Evolutionary conservation across 2,797 vertebrate genomes (phyloP).

Genomic region (Meda fulgida): DNA sequence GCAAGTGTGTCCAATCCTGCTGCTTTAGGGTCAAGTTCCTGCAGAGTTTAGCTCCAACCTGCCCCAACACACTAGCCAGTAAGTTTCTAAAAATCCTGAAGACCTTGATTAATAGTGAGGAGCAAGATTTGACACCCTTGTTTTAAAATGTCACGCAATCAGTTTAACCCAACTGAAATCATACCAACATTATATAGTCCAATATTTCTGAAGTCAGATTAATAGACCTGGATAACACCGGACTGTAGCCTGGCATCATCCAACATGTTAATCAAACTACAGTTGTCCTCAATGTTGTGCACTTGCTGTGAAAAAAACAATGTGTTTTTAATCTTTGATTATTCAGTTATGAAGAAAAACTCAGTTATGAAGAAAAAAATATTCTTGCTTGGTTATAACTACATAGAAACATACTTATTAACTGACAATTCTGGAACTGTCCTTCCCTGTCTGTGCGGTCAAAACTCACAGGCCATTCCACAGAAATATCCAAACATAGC

Average conservation of each 20-base stretch:
- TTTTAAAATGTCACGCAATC: not conserved
- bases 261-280: not conserved
- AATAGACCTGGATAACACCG: not conserved
- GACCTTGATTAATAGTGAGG: not conserved
- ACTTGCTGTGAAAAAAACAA: not conserved
- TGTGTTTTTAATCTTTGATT: not conserved
- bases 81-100: conserved; percentile 1
- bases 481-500: not conserved
- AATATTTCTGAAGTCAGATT: not conserved
- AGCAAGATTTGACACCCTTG: not conserved
- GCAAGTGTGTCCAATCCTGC: not conserved
- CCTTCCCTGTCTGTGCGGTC: not conserved
- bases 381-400: not conserved
- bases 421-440: not conserved
- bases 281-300: not conserved
- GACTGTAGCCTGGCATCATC: not conserved
- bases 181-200: not conserved
- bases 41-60: not conserved
- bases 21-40: not conserved
- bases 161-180: not conserved
- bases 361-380: not conserved
- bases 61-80: not conserved
- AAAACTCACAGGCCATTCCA: not conserved
- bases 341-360: not conserved
- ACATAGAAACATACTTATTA: not conserved